phyloP scores from a whole-genome alignment of 2,888 invertebrate species.

The Rambutsinella grinnellia region DNA sequence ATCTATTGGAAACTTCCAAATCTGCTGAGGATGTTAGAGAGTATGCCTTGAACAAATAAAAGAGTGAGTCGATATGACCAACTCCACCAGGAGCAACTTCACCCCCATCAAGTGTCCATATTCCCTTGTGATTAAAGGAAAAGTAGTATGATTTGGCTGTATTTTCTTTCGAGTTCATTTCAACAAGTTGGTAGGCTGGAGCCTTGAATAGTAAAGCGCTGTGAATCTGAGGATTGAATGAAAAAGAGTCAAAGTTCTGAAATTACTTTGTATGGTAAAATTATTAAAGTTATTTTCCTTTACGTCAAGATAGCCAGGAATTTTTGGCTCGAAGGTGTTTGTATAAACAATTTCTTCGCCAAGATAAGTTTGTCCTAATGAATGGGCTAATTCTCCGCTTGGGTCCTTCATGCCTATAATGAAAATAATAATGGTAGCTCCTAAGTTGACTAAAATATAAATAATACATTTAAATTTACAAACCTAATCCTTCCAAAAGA shows the following conservation, averaged over 20 bases:
- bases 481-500: slow-evolving; percentile 44
- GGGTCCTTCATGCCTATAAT: slow-evolving; percentile 41
- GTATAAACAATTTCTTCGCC: slow-evolving; percentile 36
- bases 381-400: slow-evolving; percentile 52
- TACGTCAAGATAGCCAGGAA: slow-evolving; percentile 61
- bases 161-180: slow-evolving; percentile 45
- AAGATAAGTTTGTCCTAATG: slow-evolving; percentile 50
- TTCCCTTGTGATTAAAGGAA: slow-evolving; percentile 41
- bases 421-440: background rate
- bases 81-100: slow-evolving; percentile 43
- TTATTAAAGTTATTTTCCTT: background rate
- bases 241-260: too few species aligned
- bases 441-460: slow-evolving; percentile 3
- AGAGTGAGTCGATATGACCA: slow-evolving; percentile 35
- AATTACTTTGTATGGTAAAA: too few species aligned
- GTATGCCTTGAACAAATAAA: slow-evolving; percentile 35
- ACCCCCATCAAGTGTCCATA: slow-evolving; percentile 17
- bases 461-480: background rate
- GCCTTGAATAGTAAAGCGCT: slow-evolving; percentile 46
- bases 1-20: slow-evolving; percentile 18
- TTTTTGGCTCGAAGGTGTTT: slow-evolving; percentile 45
- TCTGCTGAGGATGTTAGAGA: slow-evolving; percentile 24
- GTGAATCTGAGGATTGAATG: slow-evolving; percentile 13
- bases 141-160: slow-evolving; percentile 47
- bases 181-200: slow-evolving; percentile 46